These are phyloP conservation scores for Pseudomyrmex concolor DNA, from an alignment of 1,140 invertebrate genomes.

Conservation along the genomic window DNA sequence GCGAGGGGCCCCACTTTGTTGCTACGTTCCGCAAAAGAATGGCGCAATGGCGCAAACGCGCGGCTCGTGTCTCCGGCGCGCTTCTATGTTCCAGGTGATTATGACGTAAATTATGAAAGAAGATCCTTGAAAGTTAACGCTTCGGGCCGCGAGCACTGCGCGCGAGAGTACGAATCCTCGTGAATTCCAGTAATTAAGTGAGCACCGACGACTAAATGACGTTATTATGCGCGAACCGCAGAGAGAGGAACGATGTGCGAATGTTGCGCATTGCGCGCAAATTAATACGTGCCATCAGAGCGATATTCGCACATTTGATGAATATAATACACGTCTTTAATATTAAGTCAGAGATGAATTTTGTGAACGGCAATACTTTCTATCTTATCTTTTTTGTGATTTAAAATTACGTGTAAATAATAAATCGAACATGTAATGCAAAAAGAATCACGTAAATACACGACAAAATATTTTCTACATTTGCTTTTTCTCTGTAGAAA, in stretches of 20 bases:
- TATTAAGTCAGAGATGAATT: slow-evolving; percentile 4
- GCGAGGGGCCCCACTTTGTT: slow-evolving; percentile 41
- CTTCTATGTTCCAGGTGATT: slow-evolving; percentile 79
- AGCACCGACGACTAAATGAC: slow-evolving; percentile 63
- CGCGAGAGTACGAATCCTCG: slow-evolving; percentile 62
- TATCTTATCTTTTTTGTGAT: neutral
- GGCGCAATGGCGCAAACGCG: slow-evolving; percentile 34
- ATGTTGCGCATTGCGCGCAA: slow-evolving; percentile 23
- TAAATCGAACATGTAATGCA: neutral
- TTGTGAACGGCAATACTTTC: neutral
- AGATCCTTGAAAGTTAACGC: slow-evolving; percentile 69
- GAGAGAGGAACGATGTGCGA: slow-evolving; percentile 26
- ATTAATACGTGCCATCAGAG: slow-evolving; percentile 53
- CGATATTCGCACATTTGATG: slow-evolving; percentile 18
- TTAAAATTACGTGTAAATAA: neutral
- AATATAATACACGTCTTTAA: neutral
- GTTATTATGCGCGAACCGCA: slow-evolving; percentile 47
- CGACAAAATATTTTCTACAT: too few relatives aligned
- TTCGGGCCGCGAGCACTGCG: slow-evolving; percentile 66
- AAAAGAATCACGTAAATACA: too few relatives aligned
- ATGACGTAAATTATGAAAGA: slow-evolving; percentile 82
- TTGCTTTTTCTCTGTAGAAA: too few relatives aligned
- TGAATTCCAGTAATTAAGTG: slow-evolving; percentile 68
- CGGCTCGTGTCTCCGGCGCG: slow-evolving; percentile 52
- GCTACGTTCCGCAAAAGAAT: slow-evolving; percentile 69